Base-by-base conservation (phyloP, 2,797 vertebrate species). In the Gambusia yucatana region DNA sequence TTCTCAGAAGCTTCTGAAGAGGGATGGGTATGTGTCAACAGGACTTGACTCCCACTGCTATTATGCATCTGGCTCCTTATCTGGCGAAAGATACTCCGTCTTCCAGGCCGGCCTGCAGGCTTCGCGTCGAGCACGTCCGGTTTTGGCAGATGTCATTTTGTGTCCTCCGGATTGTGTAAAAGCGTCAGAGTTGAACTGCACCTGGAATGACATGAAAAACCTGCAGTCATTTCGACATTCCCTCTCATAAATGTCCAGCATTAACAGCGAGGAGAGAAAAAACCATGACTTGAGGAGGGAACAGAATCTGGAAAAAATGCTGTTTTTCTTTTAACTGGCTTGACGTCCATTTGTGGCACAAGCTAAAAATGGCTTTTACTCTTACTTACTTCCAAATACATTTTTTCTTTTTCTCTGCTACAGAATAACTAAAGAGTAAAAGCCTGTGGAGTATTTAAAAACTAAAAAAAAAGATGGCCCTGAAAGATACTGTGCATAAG, bases 91-190 rank as follows among this genome's bases (percentile, higher is more conserved):
- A 83, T 52, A 11, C 61, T 50, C 3, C 17, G 14, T 75, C 20
- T 72, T n/a, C 14, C 33, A 78, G 74, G 78, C 48, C 75, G 33
- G 57, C 36, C 46, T 67, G 79, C 74, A 76, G 59, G 82, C 30
- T 14, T 8, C 47, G 36, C 75, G 71, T 82, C 28, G 30, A 69
- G 75, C 73, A 47, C n/a, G 6, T 80, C 28, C 0, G 78, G 76
- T 22, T 73, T 59, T 90, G 86, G 85, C 84, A 86, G 83, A 82
- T 88, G 83, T 71, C 84, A 82, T 79, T 86, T 89, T 82, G 82
- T 52, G 75, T 65, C 25, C 50, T 81, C 65, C 75, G 72, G 86
- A 79, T 82, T 90, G 86, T 75, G 70, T 81, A 82, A 89, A 88
- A 83, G 79, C 73, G 81, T 81, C 78, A 80, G 65, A 83, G 73